These are phyloP conservation scores for Ctenoplectra terminalis DNA, from an alignment of 1,140 invertebrate genomes.

Conservation along the genomic window DNA sequence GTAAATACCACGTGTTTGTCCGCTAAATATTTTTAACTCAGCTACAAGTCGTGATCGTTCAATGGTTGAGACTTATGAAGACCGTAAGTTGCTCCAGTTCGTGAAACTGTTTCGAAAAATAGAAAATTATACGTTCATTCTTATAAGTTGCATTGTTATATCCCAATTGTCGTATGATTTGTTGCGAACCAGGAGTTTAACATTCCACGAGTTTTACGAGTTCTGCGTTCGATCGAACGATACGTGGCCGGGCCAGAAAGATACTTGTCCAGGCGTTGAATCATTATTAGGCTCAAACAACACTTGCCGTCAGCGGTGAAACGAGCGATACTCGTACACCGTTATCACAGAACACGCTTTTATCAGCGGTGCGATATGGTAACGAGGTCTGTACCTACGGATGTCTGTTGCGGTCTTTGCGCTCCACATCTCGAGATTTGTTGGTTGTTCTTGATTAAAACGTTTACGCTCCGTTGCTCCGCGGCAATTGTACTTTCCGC, in stretches of 20 bases:
- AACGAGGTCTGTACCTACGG: slow-evolving; percentile 58
- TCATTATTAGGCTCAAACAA: slow-evolving; percentile 41
- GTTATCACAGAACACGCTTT: slow-evolving; percentile 61
- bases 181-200: neutral
- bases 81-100: neutral
- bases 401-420: slow-evolving; percentile 50
- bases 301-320: slow-evolving; percentile 41
- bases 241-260: neutral
- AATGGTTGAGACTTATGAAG: too few relatives aligned
- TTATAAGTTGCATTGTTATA: neutral
- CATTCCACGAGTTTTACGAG: slow-evolving; percentile 16
- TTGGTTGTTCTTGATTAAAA: slow-evolving; percentile 52
- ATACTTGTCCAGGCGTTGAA: neutral
- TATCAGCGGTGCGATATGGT: slow-evolving; percentile 58
- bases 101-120: neutral
- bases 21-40: too few relatives aligned
- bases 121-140: neutral
- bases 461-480: slow-evolving; percentile 33
- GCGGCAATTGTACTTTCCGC: slow-evolving; percentile 24
- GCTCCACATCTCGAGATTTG: slow-evolving; percentile 32
- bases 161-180: neutral
- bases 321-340: slow-evolving; percentile 32
- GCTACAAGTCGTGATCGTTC: too few relatives aligned
- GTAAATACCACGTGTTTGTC: too few relatives aligned
- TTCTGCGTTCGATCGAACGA: neutral